phyloP scores from a whole-genome alignment of 2,888 invertebrate species.

The Drosophila prolongata region DNA sequence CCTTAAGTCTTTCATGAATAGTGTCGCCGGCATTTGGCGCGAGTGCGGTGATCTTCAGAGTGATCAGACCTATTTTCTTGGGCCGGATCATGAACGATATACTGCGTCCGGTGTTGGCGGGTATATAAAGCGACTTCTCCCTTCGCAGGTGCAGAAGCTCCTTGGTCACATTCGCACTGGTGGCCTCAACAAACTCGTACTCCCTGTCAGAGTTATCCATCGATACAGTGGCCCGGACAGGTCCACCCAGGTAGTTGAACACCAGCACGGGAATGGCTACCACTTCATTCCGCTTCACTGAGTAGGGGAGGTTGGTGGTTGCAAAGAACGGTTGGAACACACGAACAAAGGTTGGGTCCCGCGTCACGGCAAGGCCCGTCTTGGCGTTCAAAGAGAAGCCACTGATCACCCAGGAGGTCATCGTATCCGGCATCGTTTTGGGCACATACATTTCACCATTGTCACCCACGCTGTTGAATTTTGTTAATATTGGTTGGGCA shows the following conservation, averaged over 20 bases:
- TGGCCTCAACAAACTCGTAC: constrained; percentile 92
- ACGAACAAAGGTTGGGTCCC: constrained; percentile 88
- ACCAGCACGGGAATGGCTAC: constrained; percentile 94
- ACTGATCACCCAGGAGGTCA: constrained; percentile 93
- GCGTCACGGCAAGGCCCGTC: constrained; percentile 91
- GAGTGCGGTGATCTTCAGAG: constrained; percentile 91
- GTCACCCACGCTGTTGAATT: constrained; percentile 61
- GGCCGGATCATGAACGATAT: constrained; percentile 94
- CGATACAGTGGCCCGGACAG: constrained; percentile 91
- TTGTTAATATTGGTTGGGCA: background rate
- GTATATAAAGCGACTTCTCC: constrained; percentile 85
- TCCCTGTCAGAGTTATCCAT: constrained; percentile 92
- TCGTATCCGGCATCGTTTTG: constrained; percentile 91
- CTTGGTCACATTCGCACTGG: constrained; percentile 87
- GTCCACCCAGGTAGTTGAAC: constrained; percentile 93
- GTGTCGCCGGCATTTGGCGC: constrained; percentile 90
- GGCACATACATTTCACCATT: constrained; percentile 57
- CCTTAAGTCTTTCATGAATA: constrained; percentile 89
- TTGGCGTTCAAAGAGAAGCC: constrained; percentile 92
- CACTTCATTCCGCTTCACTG: constrained; percentile 95
- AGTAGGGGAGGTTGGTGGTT: constrained; percentile 94
- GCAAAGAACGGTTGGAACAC: constrained; percentile 94
- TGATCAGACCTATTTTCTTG: constrained; percentile 88
- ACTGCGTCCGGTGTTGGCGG: constrained; percentile 89
- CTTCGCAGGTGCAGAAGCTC: constrained; percentile 70